Percentiles rank a stretch among this genome's conserved stretches.
Evolutionary conservation across 1,140 invertebrate genomes (phyloP).

Genomic region (Papilio helenus): DNA sequence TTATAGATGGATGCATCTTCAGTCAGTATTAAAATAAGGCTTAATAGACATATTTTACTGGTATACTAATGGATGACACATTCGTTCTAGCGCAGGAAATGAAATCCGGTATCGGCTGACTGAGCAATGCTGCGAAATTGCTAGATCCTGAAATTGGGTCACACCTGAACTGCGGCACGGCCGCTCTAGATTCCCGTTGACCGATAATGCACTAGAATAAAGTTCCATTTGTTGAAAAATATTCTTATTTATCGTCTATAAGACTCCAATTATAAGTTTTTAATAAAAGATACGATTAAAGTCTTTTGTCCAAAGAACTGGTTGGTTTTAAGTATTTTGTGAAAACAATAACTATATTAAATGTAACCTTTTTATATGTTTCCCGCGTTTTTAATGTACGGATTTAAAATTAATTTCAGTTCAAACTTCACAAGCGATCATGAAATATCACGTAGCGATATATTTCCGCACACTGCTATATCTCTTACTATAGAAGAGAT

Average conservation of each 20-base stretch:
- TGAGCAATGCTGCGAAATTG: constrained; percentile 12
- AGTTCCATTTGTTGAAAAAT: not conserved
- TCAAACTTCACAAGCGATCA: not conserved
- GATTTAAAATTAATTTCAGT: not conserved
- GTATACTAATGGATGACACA: not conserved
- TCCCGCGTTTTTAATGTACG: not conserved
- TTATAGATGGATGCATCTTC: too few relatives aligned
- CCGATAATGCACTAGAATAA: constrained; percentile 31
- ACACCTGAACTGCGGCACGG: constrained; percentile 49
- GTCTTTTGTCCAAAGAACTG: not conserved
- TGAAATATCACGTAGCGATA: not conserved
- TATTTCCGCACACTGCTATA: not conserved
- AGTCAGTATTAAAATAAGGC: not conserved
- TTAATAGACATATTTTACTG: not conserved
- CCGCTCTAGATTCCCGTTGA: constrained; percentile 47
- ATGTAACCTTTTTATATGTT: not conserved
- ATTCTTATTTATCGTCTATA: not conserved
- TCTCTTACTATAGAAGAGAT: not conserved
- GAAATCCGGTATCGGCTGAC: not conserved
- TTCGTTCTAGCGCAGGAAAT: constrained; percentile 10
- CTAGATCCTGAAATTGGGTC: constrained; percentile 47
- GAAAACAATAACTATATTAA: not conserved
- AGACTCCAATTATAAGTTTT: too few relatives aligned
- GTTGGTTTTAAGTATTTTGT: not conserved
- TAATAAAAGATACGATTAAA: not conserved